Conservation (phyloP, 2,888 invertebrate species). For the Galerucella pusilla region DNA sequence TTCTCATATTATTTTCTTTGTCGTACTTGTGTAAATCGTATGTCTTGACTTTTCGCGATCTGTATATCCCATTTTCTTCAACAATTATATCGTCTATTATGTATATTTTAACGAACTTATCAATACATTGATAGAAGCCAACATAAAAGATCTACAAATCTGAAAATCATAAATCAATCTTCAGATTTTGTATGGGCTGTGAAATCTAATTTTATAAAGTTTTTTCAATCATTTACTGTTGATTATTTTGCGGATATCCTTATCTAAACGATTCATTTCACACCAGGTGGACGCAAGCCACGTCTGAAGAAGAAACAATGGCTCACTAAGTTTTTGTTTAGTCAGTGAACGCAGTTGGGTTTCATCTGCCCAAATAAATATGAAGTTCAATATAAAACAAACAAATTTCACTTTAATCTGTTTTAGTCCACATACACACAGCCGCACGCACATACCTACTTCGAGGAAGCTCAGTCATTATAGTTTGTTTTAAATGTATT, state of each 20-base stretch:
- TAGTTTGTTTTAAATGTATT: no score
- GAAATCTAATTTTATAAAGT: background rate
- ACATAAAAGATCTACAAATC: no score
- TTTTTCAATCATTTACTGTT: conserved; percentile 33
- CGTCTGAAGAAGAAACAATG: conserved; percentile 61
- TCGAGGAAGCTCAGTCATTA: background rate
- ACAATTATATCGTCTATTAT: no score
- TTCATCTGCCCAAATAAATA: conserved; percentile 58
- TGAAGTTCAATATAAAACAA: conserved; percentile 55
- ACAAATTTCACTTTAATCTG: conserved; percentile 48
- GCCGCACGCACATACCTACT: background rate
- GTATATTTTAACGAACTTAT: no score
- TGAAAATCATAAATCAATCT: no score
- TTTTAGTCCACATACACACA: conserved; percentile 24
- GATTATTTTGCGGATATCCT: conserved; percentile 46
- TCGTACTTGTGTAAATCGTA: no score
- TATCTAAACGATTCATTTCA: conserved; percentile 50
- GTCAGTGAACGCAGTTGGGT: conserved; percentile 62
- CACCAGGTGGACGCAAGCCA: conserved; percentile 62
- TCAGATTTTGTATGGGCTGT: no score
- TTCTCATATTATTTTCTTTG: no score
- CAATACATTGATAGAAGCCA: no score
- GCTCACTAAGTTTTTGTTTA: conserved; percentile 60
- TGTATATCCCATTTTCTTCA: no score
- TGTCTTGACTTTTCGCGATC: no score